Evolutionary conservation across 2,113 vertebrate genomes (phyloP), one percentile per base, ranked within the genome.

Genomic region (Rattus rattus): DNA sequence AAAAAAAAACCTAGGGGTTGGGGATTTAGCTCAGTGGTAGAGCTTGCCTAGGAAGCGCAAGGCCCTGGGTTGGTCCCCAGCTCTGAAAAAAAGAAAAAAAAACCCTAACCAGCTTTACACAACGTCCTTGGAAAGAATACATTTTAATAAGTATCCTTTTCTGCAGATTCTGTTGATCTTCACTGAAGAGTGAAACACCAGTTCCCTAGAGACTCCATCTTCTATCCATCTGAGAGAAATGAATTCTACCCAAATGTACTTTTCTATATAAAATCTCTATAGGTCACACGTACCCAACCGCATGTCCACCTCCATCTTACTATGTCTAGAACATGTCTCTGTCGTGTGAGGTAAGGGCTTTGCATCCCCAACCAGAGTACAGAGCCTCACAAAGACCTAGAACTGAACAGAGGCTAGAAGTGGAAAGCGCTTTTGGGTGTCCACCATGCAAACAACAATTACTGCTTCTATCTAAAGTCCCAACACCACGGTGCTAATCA

Each of bases 191-290:
- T 86, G 61, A 86, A 65, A 95, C 19, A 83, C 49, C 59, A 54
- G 26, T 87, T 97, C 17, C 83, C 30, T 85, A 36, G 76, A 91
- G 47, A 94, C 83, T 36, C 54, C 43, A 92, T 76, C 12, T 36
- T 89, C n/a, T 89, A 52, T 65, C 30, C 8, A 49, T 49, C 80
- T 91, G 47, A 43, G 54, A 43, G 70, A 86, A 56, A 93, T 61
- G n/a, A 59, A 85, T 30, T 94, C 63, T n/a, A 69, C 26, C 70
- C 87, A 93, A 93, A 88, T 90, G n/a, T 81, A 59, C n/a, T 85
- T 85, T 73, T 75, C 43, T 93, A 19, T 52, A 49, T 56, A 67
- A 84, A 91, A 70, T 76, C 54, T 72, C 94, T 13, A 39, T 94
- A 91, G 9, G 72, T 83, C 61, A 92, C 5, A 90, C 47, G 28